Evolutionary conservation across 2,888 invertebrate genomes (phyloP).

Genomic region (Leucozona laternaria): DNA sequence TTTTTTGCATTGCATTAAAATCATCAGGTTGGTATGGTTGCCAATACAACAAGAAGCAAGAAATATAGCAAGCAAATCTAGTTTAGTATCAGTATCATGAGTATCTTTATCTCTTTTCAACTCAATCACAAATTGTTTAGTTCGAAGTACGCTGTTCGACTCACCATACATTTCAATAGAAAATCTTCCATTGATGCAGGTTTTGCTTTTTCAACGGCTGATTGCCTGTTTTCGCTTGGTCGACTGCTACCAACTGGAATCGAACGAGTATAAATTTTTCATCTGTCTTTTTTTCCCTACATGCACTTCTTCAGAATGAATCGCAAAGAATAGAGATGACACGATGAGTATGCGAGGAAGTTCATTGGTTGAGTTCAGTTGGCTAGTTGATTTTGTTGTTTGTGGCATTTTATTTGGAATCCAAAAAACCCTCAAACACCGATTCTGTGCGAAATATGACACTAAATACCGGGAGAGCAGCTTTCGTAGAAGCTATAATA

Average conservation of each 20-base stretch:
- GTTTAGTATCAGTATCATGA: not conserved
- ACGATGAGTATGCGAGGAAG: conserved; percentile 42
- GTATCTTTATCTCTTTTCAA: conserved; percentile 13
- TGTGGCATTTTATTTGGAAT: conserved; percentile 23
- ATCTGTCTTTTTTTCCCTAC: conserved; percentile 53
- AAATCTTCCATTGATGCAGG: conserved; percentile 18
- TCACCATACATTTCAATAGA: not conserved
- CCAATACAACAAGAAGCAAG: conserved; percentile 55
- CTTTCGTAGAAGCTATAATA: not conserved
- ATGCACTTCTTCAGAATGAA: conserved; percentile 68
- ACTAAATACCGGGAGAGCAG: conserved; percentile 81
- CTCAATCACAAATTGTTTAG: not conserved
- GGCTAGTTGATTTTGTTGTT: conserved; percentile 17
- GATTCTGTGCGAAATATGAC: conserved; percentile 84
- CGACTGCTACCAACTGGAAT: conserved; percentile 72
- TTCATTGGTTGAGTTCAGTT: conserved; percentile 32
- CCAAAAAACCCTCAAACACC: conserved; percentile 77
- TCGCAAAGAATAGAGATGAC: conserved; percentile 72
- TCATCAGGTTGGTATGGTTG: conserved; percentile 57
- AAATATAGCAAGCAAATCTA: conserved; percentile 28
- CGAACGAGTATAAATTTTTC: conserved; percentile 56
- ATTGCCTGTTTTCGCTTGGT: conserved; percentile 74
- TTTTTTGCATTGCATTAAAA: conserved; percentile 32
- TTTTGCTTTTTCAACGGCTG: conserved; percentile 55
- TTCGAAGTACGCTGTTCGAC: not conserved